A percentile compares a stretch with the other conserved stretches of the same genome.
Evolutionary conservation across 2,888 invertebrate species (phyloP).

Genomic region (Dryobotodes eremita): DNA sequence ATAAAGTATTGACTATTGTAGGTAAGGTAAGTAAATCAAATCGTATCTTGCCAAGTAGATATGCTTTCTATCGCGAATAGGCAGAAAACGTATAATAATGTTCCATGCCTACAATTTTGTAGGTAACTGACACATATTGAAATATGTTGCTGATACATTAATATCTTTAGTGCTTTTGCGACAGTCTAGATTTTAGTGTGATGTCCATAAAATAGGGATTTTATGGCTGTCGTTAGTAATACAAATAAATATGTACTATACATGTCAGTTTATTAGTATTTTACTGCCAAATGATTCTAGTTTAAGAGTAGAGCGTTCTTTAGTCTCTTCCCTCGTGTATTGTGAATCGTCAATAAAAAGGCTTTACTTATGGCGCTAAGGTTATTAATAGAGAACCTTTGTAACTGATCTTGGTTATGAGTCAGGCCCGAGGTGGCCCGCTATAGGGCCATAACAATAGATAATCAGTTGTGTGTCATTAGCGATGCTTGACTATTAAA

Average conservation of each 20-base stretch:
- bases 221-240: not conserved
- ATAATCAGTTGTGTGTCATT: too few species aligned
- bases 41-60: not conserved
- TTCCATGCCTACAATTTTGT: not conserved
- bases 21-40: not conserved
- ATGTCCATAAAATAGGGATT: not conserved
- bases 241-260: not conserved
- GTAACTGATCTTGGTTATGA: not conserved
- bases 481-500: not conserved
- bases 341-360: too few species aligned
- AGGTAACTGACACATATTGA: not conserved
- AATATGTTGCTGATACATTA: not conserved
- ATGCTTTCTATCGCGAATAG: not conserved
- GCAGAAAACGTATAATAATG: not conserved
- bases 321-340: not conserved
- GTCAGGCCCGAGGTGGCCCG: too few species aligned
- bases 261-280: not conserved
- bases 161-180: not conserved
- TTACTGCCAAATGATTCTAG: not conserved
- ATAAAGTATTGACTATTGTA: too few species aligned
- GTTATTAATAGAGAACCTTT: not conserved
- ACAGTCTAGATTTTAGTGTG: slow-evolving; percentile 15
- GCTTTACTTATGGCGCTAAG: not conserved
- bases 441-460: too few species aligned
- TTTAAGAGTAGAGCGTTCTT: not conserved